Conservation (phyloP, 2,113 vertebrate genomes). For the Pteronura brasiliensis region DNA sequence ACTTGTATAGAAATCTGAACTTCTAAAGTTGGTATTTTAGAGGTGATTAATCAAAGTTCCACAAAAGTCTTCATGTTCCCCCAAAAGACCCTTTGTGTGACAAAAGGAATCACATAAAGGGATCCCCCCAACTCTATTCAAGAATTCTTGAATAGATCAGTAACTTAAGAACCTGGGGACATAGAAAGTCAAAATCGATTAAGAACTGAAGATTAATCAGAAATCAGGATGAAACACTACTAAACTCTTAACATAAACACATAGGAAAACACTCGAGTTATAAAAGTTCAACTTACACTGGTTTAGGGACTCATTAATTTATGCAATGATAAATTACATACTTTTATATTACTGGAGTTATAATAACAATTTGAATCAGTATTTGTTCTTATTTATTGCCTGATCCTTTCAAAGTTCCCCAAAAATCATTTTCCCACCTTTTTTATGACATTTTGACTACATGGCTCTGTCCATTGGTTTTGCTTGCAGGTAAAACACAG, state of each 20-base stretch:
- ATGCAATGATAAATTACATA: background rate
- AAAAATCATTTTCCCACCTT: background rate
- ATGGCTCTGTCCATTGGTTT: background rate
- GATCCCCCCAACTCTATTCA: background rate
- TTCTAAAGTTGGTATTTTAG: background rate
- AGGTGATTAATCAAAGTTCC: conserved; percentile 7
- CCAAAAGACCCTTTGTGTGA: background rate
- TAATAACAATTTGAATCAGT: background rate
- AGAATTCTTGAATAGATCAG: conserved; percentile 46
- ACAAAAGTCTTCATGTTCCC: background rate
- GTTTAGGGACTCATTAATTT: conserved; percentile 11
- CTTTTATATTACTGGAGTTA: background rate
- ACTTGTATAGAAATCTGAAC: background rate
- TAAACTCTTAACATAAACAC: background rate
- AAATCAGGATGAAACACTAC: background rate
- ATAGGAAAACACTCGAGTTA: background rate
- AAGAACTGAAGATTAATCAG: conserved; percentile 42
- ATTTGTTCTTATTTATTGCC: background rate
- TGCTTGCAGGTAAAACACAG: background rate
- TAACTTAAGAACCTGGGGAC: conserved; percentile 30
- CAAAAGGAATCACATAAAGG: background rate
- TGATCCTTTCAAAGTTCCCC: background rate
- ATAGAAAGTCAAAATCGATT: background rate
- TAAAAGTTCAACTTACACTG: background rate
- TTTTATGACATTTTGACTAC: background rate